A percentile compares a stretch with the other conserved stretches of the same genome.
These are phyloP conservation scores for Tenthredo livida DNA, from an alignment of 2,888 invertebrate species.

Conservation along the genomic window DNA sequence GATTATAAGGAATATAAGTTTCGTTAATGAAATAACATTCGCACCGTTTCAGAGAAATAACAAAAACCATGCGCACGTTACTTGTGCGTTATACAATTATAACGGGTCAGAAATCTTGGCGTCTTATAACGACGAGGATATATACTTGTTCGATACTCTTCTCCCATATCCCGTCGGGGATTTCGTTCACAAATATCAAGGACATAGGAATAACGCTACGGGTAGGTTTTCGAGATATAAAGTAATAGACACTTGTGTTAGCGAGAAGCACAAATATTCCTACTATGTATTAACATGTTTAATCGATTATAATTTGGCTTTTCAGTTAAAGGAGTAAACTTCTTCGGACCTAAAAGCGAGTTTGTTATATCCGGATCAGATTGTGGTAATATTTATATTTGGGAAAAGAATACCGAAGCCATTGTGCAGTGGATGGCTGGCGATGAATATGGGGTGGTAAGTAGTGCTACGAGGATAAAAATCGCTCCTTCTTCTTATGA, in stretches of 20 bases:
- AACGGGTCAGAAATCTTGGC: constrained; percentile 94
- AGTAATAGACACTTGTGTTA: too few relatives aligned
- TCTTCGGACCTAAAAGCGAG: constrained; percentile 95
- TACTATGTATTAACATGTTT: too few relatives aligned
- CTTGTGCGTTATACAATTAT: constrained; percentile 94
- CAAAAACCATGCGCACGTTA: constrained; percentile 84
- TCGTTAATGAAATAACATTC: background rate
- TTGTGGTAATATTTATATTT: constrained; percentile 92
- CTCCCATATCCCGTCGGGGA: constrained; percentile 78
- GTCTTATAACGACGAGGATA: constrained; percentile 96
- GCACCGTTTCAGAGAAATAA: constrained; percentile 69
- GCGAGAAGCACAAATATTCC: too few relatives aligned
- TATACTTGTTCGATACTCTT: constrained; percentile 90
- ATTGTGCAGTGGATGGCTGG: constrained; percentile 94
- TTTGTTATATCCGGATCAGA: constrained; percentile 96
- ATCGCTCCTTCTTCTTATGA: background rate
- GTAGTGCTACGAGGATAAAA: constrained; percentile 64
- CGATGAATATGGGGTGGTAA: constrained; percentile 91
- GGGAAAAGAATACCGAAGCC: constrained; percentile 93
- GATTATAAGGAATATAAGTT: background rate
- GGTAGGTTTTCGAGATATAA: too few relatives aligned
- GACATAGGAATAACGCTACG: constrained; percentile 80
- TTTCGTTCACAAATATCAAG: constrained; percentile 81
- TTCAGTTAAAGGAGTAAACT: constrained; percentile 93
- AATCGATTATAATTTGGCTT: constrained; percentile 55